A percentile compares a stretch with the other conserved stretches of the same genome.
phyloP scores from a whole-genome alignment of 2,888 invertebrate genomes.

The Plebejus melissa region DNA sequence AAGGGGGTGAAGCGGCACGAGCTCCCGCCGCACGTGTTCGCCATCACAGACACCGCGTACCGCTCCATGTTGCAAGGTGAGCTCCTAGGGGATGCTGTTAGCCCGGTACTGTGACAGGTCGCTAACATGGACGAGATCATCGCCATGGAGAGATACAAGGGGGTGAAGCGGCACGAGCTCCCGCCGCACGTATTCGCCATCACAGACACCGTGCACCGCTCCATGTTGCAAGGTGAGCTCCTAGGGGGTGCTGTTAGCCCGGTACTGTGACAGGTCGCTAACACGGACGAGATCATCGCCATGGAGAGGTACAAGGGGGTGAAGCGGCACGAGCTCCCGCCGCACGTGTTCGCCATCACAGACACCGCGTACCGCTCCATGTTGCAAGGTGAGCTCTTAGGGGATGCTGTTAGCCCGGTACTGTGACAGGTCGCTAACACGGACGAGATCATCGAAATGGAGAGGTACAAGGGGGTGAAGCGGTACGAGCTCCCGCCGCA shows the following conservation, averaged over 20 bases:
- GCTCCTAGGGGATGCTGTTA: neutral
- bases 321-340: constrained; percentile 99
- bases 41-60: constrained; percentile 99
- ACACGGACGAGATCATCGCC: too few relatives aligned
- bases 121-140: too few relatives aligned
- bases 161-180: too few relatives aligned
- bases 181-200: too few relatives aligned
- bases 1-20: constrained; percentile 99
- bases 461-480: too few relatives aligned
- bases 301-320: constrained; percentile 99
- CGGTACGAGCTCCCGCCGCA: too few relatives aligned
- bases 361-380: constrained; percentile 99
- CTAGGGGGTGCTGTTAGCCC: neutral
- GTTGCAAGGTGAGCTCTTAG: constrained; percentile 91
- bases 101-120: neutral
- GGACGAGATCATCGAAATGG: too few relatives aligned
- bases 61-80: constrained; percentile 99
- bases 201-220: too few relatives aligned
- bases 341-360: constrained; percentile 99
- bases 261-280: neutral
- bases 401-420: constrained; percentile 1
- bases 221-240: constrained; percentile 97
- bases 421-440: neutral
- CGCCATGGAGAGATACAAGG: too few relatives aligned
- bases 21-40: constrained; percentile 99